Base-by-base conservation (phyloP, 2,888 invertebrate species). In the Pollenia griseotomentosa region DNA sequence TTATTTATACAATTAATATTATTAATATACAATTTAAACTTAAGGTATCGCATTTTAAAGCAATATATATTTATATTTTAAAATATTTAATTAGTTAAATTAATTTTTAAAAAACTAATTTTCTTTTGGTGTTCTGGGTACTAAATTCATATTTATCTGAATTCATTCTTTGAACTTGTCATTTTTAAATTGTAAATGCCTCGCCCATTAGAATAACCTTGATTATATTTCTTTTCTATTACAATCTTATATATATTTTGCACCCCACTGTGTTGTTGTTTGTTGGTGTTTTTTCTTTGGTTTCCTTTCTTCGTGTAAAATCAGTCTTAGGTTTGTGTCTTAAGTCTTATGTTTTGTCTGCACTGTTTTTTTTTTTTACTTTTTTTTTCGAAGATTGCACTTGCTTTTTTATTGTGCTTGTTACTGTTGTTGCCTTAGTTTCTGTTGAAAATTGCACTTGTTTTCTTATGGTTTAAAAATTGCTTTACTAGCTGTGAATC, bases 371-470 rank as follows among this genome's bases (percentile, higher is more conserved):
- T 48, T n/a, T n/a, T 19, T 14, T 55, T 9, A 40, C n/a, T 61
- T 7, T 70, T 46, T n/a, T 44, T 0, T 42, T 78, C 14, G 14
- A 55, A 78, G 73, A 74, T 55, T 84, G 68, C 79, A 79, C 79
- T 84, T 79, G 79, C 74, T 79, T 79, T 79, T 16, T 59, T 68
- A 9, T 44, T 48, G 80, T 63, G 61, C 8, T 73, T 75, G 46
- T 79, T 77, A 40, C 14, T 57, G 51, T 77, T 71, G 55, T 63
- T 68, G 70, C 10, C 33, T n/a, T 71, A 59, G 53, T 77, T 33
- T 84, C 71, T 75, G 70, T 44, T 68, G 46, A 63, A 71, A 57
- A 61, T 74, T 84, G 88, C 85, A 82, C 85, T 85, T 85, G 77
- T 82, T 85, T 33, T 53, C 44, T 73, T 85, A 79, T 74, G 40